Conservation (phyloP, 2,113 vertebrate species). For the Poicephalus gulielmi region DNA sequence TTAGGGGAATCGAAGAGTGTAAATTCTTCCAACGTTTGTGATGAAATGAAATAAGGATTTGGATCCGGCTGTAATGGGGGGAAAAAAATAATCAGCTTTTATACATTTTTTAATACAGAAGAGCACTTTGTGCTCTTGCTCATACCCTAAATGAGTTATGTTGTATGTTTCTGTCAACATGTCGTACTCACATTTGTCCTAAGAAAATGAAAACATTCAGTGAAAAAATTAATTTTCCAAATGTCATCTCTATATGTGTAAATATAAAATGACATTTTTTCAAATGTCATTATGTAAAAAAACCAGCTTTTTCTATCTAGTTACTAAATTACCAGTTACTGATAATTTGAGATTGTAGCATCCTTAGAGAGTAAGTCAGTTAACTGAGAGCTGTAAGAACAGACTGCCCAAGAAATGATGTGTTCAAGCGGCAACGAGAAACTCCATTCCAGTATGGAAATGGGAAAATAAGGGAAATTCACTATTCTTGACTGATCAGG, state of each 20-base stretch:
- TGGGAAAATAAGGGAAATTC: background rate
- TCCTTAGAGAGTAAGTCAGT: background rate
- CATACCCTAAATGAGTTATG: rapidly evolving
- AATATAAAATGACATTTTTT: background rate
- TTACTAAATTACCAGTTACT: background rate
- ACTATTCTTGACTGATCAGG: background rate
- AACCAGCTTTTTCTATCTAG: rapidly evolving
- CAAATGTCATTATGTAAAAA: background rate
- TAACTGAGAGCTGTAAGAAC: background rate
- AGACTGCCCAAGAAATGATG: background rate
- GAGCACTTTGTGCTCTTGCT: background rate
- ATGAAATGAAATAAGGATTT: constrained; percentile 19
- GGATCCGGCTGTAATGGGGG: background rate
- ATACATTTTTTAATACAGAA: background rate
- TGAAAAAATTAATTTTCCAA: background rate
- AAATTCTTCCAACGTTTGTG: constrained; percentile 9
- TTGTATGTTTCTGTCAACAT: background rate
- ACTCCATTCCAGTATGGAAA: background rate
- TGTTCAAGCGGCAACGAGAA: background rate
- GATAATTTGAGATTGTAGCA: background rate
- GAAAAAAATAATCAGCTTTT: background rate
- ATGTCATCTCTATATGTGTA: background rate
- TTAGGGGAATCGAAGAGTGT: background rate
- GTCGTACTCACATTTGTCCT: rapidly evolving
- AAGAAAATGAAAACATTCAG: background rate